Percentiles rank a stretch among this genome's conserved stretches.
Evolutionary conservation across 2,113 vertebrate species (phyloP).

Genomic region (Martes martes): DNA sequence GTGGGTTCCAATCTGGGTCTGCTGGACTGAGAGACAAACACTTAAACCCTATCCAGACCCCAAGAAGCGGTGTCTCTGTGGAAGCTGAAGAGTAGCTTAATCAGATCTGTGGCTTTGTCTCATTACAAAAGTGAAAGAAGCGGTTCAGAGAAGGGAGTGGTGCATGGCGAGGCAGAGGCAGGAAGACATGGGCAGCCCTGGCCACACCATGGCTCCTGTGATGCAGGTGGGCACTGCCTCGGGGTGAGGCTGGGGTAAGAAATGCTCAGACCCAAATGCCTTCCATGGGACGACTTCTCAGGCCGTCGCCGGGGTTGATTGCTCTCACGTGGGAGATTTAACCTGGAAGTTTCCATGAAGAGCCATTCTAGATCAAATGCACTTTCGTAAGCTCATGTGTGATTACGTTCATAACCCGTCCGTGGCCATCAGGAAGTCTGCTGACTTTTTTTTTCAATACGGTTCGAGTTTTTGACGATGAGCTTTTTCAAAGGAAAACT

Average conservation of each 20-base stretch:
- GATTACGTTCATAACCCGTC: background rate
- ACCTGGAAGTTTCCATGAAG: background rate
- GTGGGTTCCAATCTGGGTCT: background rate
- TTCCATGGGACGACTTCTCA: no score
- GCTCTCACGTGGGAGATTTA: background rate
- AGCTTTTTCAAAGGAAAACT: background rate
- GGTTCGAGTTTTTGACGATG: background rate
- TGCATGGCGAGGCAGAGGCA: background rate
- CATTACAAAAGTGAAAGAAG: conserved; percentile 50
- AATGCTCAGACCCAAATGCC: fast-evolving
- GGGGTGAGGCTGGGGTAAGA: background rate
- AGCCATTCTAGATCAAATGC: background rate
- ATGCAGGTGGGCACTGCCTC: background rate
- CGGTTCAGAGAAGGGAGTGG: background rate
- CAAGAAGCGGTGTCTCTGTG: background rate
- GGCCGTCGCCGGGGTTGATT: background rate
- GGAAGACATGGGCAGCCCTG: background rate
- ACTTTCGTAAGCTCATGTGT: background rate
- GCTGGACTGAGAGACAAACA: background rate
- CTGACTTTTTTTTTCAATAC: background rate
- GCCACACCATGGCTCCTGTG: background rate
- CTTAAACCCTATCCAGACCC: background rate
- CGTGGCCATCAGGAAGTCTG: background rate
- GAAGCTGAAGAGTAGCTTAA: background rate
- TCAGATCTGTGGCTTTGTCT: conserved; percentile 38